Evolutionary conservation across 2,888 invertebrate species (phyloP), one percentile per base, ranked within the genome.

Genomic region (Craniophora ligustri): DNA sequence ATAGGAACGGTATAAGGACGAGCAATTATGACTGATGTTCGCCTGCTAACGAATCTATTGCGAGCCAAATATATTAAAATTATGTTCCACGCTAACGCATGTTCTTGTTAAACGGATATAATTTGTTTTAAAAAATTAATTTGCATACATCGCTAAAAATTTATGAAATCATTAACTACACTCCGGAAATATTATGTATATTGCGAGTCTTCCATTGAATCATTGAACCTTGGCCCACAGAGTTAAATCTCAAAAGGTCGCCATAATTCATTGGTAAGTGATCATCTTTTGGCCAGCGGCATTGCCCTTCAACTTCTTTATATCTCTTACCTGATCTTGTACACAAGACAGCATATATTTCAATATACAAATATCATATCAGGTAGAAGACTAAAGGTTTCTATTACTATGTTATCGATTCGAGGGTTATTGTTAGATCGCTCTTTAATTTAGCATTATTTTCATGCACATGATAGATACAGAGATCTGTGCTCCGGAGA

Each of bases 131-230:
- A n/a, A 26, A 7, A 5, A 11, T 0, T 16, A 44, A 34, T 28
- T 3, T 23, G n/a, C 31, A 34, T 19, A 38, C 1, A 14, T 34
- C 14, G 28, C 28, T 28, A 1, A 19, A 55, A 21, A 3, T n/a
- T 1, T 13, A 4, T 34, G n/a, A 11, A 32, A 18, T 46, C 8
- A 13, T 13, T 31, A 26, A 36, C 7, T 14, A 7, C 23, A 14
- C 18, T 65, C 35, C 66, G 60, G 49, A 65, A 58, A 58, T 31
- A 42, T 1, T 31, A 10, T n/a, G n/a, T n/a, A n/a, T n/a, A n/a
- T 16, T 32, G 14, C 48, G 21, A 46, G 44, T 49, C 35, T 40
- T 39, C 23, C 32, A 5, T 41, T 3, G 5, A 42, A 30, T n/a
- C 16, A 6, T 35, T 16, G 23, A 41, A 50, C 67, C 67, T 67